Evolutionary conservation across 2,797 vertebrate species (phyloP), one percentile per base, ranked within the genome.

Genomic region (Sebastes trivittatus): DNA sequence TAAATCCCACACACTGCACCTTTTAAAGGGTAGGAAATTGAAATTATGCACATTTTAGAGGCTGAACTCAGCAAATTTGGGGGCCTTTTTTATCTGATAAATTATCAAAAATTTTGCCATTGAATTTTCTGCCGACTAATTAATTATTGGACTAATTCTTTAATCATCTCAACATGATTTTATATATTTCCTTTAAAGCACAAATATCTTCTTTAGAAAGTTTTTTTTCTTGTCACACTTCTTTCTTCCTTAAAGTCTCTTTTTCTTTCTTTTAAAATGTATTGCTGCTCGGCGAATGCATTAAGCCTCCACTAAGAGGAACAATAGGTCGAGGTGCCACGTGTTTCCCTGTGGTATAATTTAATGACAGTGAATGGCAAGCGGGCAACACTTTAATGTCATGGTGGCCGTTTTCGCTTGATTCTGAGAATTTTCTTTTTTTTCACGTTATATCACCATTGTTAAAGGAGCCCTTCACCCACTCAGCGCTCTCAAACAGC

Each of bases 401-500:
- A 36, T 29, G 60, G 23, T 4, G 52, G 16, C 46, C 5, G 3
- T 36, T 66, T 29, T 56, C 10, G 10, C n/a, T 69, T 22, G 5
- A 11, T 27, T 59, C 36, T 65, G 16, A 22, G 67, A 54, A 22
- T 8, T 22, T 38, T 9, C 11, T 23, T 71, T 49, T 23, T 68
- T 22, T 61, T n/a, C 16, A 18, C 7, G 27, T 80, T 78, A 20
- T 68, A 58, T 80, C 46, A 68, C 68, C 61, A 23, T 77, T 62
- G 56, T 62, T 65, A 76, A 71, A 85, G 74, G 64, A 82, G 56
- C 78, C 22, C 78, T 76, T 78, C 70, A 63, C 81, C 72, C 72
- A 78, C 84, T 87, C 61, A 16, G 2, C 22, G 3, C 78, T 59
- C 59, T 78, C 29, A 2, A 72, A 54, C 62, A 64, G 66, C 42